Evolutionary conservation across 2,113 vertebrate species (phyloP).

Genomic region (Engystomops pustulosus): DNA sequence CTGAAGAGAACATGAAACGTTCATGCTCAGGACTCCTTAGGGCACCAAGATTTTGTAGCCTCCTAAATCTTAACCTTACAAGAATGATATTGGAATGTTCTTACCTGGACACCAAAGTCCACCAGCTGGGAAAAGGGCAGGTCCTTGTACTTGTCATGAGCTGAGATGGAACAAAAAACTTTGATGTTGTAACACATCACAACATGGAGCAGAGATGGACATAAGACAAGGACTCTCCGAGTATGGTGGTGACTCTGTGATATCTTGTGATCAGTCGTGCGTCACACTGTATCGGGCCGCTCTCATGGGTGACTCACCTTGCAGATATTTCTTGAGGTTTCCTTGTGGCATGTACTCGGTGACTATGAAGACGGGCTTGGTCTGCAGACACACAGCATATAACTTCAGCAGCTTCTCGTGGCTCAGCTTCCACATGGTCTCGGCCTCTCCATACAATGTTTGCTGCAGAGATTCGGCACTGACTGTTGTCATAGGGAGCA

Average conservation of each 20-base stretch:
- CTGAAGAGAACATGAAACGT: slow-evolving; percentile 43
- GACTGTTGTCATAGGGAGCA: background rate
- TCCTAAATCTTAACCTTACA: too few species aligned
- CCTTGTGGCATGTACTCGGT: slow-evolving; percentile 67
- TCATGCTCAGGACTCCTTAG: background rate
- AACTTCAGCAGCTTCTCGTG: slow-evolving; percentile 64
- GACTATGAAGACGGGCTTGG: slow-evolving; percentile 63
- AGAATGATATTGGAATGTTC: background rate
- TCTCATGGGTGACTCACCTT: slow-evolving; percentile 50
- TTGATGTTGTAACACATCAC: background rate
- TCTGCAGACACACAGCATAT: slow-evolving; percentile 62
- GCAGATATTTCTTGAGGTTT: slow-evolving; percentile 63
- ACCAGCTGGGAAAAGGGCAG: slow-evolving; percentile 62
- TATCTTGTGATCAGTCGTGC: too few species aligned
- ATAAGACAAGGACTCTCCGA: background rate
- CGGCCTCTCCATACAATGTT: slow-evolving; percentile 57
- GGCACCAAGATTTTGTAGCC: too few species aligned
- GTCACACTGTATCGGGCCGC: too few species aligned
- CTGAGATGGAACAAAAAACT: slow-evolving; percentile 43
- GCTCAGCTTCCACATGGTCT: slow-evolving; percentile 65
- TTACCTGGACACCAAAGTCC: slow-evolving; percentile 67
- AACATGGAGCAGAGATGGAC: background rate
- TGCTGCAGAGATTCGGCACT: background rate
- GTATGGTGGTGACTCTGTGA: too few species aligned
- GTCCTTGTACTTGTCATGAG: slow-evolving; percentile 58